Evolutionary conservation across 1,140 invertebrate species (phyloP).

Genomic region (Drosophila malerkotliana): DNA sequence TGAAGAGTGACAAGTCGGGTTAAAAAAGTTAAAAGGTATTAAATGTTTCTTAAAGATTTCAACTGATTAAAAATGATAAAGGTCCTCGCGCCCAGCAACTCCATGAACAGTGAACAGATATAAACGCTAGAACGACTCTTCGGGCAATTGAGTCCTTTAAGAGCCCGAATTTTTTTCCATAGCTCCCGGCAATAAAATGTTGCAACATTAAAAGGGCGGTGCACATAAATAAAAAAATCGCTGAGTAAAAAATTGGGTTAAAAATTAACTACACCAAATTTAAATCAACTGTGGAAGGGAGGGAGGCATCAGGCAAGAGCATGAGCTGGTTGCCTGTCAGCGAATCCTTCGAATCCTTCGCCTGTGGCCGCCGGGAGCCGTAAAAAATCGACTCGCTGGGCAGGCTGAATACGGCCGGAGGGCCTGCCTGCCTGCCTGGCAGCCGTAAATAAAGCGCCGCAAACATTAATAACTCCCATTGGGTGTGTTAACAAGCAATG

Average conservation of each 20-base stretch:
- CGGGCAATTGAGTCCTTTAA: conserved; percentile 41
- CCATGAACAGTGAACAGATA: conserved; percentile 8
- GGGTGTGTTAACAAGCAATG: conserved; percentile 81
- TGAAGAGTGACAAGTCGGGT: conserved; percentile 19
- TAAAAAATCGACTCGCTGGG: conserved; percentile 74
- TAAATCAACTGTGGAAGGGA: conserved; percentile 63
- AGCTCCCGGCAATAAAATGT: conserved; percentile 63
- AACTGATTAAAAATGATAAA: conserved; percentile 41
- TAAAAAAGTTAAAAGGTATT: conserved; percentile 48
- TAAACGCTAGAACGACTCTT: conserved; percentile 17
- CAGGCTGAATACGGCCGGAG: conserved; percentile 28
- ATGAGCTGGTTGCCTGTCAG: conserved; percentile 59
- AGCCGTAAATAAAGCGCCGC: conserved; percentile 76
- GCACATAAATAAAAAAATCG: conserved; percentile 72
- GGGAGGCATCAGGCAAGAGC: background rate
- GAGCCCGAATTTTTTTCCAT: conserved; percentile 22
- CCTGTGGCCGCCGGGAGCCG: conserved; percentile 55
- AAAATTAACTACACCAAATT: conserved; percentile 81
- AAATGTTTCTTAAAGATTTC: conserved; percentile 49
- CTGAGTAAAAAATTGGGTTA: conserved; percentile 69
- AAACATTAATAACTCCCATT: conserved; percentile 82
- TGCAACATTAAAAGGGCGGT: conserved; percentile 76
- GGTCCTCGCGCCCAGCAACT: background rate
- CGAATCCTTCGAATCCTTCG: conserved; percentile 53
- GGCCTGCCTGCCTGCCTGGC: conserved; percentile 46